These are phyloP conservation scores for Dinocampus coccinellae DNA, from an alignment of 2,888 invertebrate species.

Conservation along the genomic window DNA sequence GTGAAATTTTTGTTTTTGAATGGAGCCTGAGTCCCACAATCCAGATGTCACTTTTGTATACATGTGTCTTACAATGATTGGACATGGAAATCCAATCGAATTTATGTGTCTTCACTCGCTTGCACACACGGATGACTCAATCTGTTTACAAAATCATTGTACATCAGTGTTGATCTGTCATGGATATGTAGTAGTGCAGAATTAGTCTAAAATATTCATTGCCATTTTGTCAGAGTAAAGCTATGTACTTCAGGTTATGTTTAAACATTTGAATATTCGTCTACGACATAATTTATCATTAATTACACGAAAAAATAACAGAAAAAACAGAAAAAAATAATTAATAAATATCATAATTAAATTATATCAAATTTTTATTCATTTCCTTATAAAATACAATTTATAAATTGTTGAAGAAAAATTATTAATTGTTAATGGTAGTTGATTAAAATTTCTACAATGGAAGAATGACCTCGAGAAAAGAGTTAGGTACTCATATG, in stretches of 20 bases:
- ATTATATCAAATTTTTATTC: no score
- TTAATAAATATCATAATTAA: no score
- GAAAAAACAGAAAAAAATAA: no score
- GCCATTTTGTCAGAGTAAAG: background rate
- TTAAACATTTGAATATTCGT: background rate
- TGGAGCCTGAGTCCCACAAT: no score
- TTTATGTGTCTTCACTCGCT: background rate
- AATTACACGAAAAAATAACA: no score
- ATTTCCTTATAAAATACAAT: no score
- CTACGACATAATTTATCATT: no score
- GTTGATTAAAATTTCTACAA: slow-evolving; percentile 16
- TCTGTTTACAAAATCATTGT: background rate
- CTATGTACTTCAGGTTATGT: background rate
- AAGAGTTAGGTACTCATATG: slow-evolving; percentile 26
- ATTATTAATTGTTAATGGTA: background rate
- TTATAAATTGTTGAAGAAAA: background rate
- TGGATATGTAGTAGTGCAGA: background rate
- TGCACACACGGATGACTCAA: background rate
- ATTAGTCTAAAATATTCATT: background rate
- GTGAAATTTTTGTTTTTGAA: no score
- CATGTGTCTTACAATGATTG: no score
- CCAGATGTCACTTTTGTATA: no score
- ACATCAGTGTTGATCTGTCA: background rate
- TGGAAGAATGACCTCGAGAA: slow-evolving; percentile 34
- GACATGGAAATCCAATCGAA: background rate